A percentile compares a stretch with the other conserved stretches of the same genome.
phyloP scores from a whole-genome alignment of 2,888 invertebrate species.

The Hirudinaria manillensis region DNA sequence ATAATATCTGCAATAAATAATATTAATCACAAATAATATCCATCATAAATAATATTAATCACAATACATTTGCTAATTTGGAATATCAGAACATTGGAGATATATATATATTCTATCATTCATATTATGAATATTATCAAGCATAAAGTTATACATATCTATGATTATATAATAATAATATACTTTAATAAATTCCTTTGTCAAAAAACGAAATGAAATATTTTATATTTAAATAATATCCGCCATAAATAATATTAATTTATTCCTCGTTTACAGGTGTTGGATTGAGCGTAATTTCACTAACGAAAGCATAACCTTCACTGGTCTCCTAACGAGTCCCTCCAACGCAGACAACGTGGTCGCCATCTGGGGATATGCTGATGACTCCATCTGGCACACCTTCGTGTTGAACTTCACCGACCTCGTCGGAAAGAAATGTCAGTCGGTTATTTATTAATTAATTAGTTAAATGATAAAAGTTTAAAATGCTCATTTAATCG shows the following conservation, averaged over 20 bases:
- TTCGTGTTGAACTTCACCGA: slow-evolving; percentile 48
- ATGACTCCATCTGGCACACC: slow-evolving; percentile 46
- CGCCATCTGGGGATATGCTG: slow-evolving; percentile 50
- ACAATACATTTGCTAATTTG: too few relatives aligned
- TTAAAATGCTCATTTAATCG: not conserved
- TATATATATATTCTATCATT: too few relatives aligned
- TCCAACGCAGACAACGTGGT: slow-evolving; percentile 49
- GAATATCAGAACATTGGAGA: too few relatives aligned
- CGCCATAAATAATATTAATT: too few relatives aligned
- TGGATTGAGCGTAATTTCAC: slow-evolving; percentile 52
- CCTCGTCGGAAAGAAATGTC: slow-evolving; percentile 46
- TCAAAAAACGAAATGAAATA: too few relatives aligned
- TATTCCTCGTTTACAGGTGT: slow-evolving; percentile 41
- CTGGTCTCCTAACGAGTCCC: slow-evolving; percentile 51
- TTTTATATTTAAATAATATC: too few relatives aligned
- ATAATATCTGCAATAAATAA: not conserved
- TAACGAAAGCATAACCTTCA: slow-evolving; percentile 39
- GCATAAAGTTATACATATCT: too few relatives aligned
- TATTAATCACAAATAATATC: not conserved
- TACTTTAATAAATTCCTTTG: too few relatives aligned
- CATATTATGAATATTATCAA: too few relatives aligned
- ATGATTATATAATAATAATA: too few relatives aligned
- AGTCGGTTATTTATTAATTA: slow-evolving; percentile 35
- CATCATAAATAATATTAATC: not conserved
- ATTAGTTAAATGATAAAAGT: not conserved